Percentiles rank a stretch among this genome's conserved stretches.
These are phyloP conservation scores for Ophonus ardosiacus DNA, from an alignment of 2,888 invertebrate species.

Conservation along the genomic window DNA sequence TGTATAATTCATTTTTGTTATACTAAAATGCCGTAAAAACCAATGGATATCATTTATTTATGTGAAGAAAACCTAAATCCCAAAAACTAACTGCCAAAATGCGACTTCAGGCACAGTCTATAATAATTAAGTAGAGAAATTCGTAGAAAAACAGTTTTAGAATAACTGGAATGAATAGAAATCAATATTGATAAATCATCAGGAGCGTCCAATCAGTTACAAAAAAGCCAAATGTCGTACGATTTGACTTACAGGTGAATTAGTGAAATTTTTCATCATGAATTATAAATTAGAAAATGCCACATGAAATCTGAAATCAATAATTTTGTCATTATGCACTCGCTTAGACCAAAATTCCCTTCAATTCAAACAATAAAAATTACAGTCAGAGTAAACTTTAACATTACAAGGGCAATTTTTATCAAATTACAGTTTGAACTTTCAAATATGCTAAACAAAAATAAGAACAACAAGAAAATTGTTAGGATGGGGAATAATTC, in stretches of 20 bases:
- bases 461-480: not conserved
- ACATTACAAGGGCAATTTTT: constrained; percentile 6
- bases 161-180: not conserved
- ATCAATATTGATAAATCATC: constrained; percentile 38
- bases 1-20: too few species aligned
- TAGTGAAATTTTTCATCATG: constrained; percentile 52
- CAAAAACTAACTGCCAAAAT: too few species aligned
- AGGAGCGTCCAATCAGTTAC: constrained; percentile 21
- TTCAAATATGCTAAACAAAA: not conserved
- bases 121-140: too few species aligned
- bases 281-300: constrained; percentile 51
- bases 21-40: too few species aligned
- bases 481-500: not conserved
- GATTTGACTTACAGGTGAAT: constrained; percentile 45
- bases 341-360: constrained; percentile 19
- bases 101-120: too few species aligned
- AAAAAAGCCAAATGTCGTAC: constrained; percentile 54
- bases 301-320: constrained; percentile 57
- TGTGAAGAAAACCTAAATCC: too few species aligned
- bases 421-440: not conserved
- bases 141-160: not conserved
- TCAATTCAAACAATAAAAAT: constrained; percentile 32
- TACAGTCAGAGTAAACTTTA: not conserved
- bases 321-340: constrained; percentile 43
- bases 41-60: too few species aligned